A percentile compares a stretch with the other conserved stretches of the same genome.
These are phyloP conservation scores for Junonia oenone DNA, from an alignment of 2,888 invertebrate genomes.

Conservation along the genomic window DNA sequence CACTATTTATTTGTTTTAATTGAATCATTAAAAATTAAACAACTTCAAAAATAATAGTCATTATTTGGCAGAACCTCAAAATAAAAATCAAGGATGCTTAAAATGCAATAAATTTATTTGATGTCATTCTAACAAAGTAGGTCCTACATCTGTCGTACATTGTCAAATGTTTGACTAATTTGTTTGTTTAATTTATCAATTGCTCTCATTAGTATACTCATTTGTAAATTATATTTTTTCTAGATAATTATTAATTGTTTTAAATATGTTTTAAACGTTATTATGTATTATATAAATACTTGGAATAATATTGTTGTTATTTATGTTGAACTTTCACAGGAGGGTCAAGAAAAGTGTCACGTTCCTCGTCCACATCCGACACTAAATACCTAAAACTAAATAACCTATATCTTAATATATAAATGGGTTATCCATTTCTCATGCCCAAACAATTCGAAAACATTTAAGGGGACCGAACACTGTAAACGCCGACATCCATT, in stretches of 20 bases:
- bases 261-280: too few species aligned
- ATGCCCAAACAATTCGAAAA: background rate
- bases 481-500: too few species aligned
- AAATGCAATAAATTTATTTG: background rate
- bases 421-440: too few species aligned
- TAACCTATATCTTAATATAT: too few species aligned
- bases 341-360: constrained; percentile 19
- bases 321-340: constrained; percentile 10
- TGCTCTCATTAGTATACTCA: background rate
- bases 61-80: too few species aligned
- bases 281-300: background rate
- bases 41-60: background rate
- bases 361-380: constrained; percentile 4
- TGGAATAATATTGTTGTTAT: constrained; percentile 9
- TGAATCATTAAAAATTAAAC: background rate
- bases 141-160: background rate
- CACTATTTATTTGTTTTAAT: background rate
- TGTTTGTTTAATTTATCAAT: background rate
- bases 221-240: background rate
- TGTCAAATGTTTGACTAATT: background rate
- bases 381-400: background rate
- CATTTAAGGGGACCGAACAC: too few species aligned
- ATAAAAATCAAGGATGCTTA: background rate
- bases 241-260: too few species aligned
- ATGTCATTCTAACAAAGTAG: background rate